Base-by-base conservation (phyloP, 2,888 invertebrate species). In the Lycia hirtaria region DNA sequence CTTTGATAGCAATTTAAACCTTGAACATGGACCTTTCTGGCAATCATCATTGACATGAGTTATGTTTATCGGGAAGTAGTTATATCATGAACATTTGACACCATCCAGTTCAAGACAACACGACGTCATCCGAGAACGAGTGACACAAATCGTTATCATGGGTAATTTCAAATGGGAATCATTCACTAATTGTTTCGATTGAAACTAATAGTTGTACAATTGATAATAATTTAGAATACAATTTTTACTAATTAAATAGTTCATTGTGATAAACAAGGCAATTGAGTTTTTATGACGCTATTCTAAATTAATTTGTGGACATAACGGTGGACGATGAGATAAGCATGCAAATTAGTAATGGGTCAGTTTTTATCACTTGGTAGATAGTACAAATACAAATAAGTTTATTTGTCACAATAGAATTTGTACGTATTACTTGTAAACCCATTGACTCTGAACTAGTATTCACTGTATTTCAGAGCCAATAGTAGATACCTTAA, bases 121-220 rank as follows among this genome's bases (percentile, higher is more conserved):
- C 10, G 19, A 3, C 12, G 7, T 10, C 3, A 12, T 44, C 10
- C 14, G 4, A 15, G 5, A 24, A 10, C 24, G 15, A 24, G 26
- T 35, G 35, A 37, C 28, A 49, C 17, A 10, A 12, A 41, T 4
- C 17, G 43, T 35, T 24, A 40, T 26, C 35, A 51, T 45, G 19
- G 30, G 32, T 22, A 50, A 56, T 45, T 40, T 26, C 12, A 44
- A 24, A 20, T 38, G 4, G 19, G 19, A 20, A 19, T 35, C 45
- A 52, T 38, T 24, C 45, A 26, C n/a, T 48, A 52, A 57, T 52
- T 52, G 47, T 5, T 47, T 26, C 47, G 51, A 56, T 50, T 57
- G 52, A 47, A 47, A 28, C 51, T n/a, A 45, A 38, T 10, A 47
- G 35, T 47, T 22, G 17, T 35, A 19, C 45, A 53, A 58, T 53